phyloP scores from a whole-genome alignment of 2,888 invertebrate genomes.

The Encarsia formosa region DNA sequence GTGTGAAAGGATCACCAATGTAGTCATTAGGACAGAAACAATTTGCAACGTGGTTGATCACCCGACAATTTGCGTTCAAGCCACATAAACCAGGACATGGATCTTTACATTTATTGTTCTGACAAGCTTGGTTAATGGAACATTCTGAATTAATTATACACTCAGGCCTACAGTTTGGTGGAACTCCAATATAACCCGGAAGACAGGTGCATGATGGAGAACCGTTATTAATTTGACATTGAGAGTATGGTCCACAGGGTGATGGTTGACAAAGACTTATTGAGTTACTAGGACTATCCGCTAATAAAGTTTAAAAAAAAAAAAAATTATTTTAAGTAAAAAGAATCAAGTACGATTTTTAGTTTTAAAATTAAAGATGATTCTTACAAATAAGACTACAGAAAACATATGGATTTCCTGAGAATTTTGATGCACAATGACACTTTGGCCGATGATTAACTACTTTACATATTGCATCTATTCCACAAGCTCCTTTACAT shows the following conservation, averaged over 20 bases:
- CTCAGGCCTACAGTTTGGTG: conserved; percentile 73
- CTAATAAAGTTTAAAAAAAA: not conserved
- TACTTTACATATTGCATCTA: conserved; percentile 51
- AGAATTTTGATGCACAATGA: conserved; percentile 62
- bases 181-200: conserved; percentile 63
- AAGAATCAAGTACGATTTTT: too few relatives aligned
- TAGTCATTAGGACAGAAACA: conserved; percentile 69
- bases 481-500: conserved; percentile 68
- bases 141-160: conserved; percentile 69
- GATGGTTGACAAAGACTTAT: conserved; percentile 56
- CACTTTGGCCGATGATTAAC: conserved; percentile 67
- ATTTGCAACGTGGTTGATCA: conserved; percentile 70
- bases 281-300: conserved; percentile 55
- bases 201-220: conserved; percentile 68
- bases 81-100: conserved; percentile 75
- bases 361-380: too few relatives aligned
- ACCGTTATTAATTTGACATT: conserved; percentile 55
- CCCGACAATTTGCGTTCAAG: conserved; percentile 59
- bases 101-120: conserved; percentile 63
- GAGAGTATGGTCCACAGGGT: conserved; percentile 63
- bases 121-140: conserved; percentile 58
- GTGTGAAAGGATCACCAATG: conserved; percentile 69
- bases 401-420: conserved; percentile 63
- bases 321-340: not conserved
- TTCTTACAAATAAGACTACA: conserved; percentile 56